Base-by-base conservation (phyloP, 1,140 invertebrate species). In the Caenorhabditis brenneri region DNA sequence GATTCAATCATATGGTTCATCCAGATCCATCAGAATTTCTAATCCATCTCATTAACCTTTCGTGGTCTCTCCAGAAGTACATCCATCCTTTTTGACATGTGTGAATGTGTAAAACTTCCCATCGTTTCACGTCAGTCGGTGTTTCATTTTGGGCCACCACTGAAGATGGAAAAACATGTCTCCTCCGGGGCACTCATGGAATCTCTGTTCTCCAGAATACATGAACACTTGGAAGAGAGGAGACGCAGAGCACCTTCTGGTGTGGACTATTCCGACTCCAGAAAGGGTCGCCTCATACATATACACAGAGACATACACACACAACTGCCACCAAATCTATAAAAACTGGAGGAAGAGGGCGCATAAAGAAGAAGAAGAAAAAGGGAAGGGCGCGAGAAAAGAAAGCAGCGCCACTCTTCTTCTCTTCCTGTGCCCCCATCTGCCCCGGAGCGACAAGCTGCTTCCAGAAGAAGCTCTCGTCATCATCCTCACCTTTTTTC, bases 261-360 rank as follows among this genome's bases (percentile, higher is more conserved):
- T n/a, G 24, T 31, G 65, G n/a, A 74, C 36, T 74, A 33, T 46
- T 12, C 46, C 65, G 22, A 27, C 36, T 74, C n/a, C n/a, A 42
- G 22, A 42, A n/a, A 42, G 19, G 10, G 53, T 15, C 3, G 36
- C 22, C 58, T 65, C 24, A 29, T 29, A 24, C 19, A 74, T 42
- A 74, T n/a, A 74, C n/a, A 74, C 36, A 74, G 29, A 74, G n/a
- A 39, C n/a, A 58, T 15, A 58, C n/a, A 58, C 53, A 42, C n/a
- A 58, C n/a, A 36, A 27, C 65, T 39, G n/a, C 36, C 36, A 31
- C 65, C 65, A 74, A 74, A 74, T 74, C 65, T 42, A 74, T 74
- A 74, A 74, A n/a, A 74, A 74, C 65, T 42, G 65, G 65, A 74
- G 65, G 65, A 74, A 74, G 33, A 42, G 36, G 65, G 65, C 33